phyloP scores from a whole-genome alignment of 2,797 vertebrate species.

The Paratrypauchen microcephalus region DNA sequence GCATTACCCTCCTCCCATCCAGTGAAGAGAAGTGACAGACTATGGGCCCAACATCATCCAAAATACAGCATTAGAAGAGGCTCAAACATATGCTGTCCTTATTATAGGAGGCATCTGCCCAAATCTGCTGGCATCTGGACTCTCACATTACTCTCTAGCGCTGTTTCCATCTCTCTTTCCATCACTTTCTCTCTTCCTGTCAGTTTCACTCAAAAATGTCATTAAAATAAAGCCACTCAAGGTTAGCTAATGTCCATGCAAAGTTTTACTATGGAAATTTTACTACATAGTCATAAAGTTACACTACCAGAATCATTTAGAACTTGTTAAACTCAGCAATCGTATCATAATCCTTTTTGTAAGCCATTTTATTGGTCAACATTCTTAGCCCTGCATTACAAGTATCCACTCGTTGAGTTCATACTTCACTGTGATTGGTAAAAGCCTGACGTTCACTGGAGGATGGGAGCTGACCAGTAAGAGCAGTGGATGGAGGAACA shows the following conservation, averaged over 20 bases:
- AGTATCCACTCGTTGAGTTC: too few species aligned
- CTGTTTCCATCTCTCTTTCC: conserved; percentile 48
- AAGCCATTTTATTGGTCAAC: too few species aligned
- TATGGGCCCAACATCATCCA: conserved; percentile 21
- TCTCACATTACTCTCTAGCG: conserved; percentile 43
- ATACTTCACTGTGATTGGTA: too few species aligned
- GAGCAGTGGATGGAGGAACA: too few species aligned
- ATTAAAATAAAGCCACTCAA: conserved; percentile 19
- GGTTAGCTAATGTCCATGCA: conserved; percentile 23
- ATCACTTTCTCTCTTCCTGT: conserved; percentile 20
- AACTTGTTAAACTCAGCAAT: not conserved
- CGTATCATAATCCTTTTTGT: too few species aligned
- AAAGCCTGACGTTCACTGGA: too few species aligned
- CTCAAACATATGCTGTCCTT: conserved; percentile 57
- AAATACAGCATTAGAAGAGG: conserved; percentile 45
- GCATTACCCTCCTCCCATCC: not conserved
- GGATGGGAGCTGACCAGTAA: too few species aligned
- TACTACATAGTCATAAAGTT: not conserved
- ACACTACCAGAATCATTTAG: not conserved
- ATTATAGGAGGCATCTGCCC: conserved; percentile 62
- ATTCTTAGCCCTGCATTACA: too few species aligned
- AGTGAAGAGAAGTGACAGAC: not conserved
- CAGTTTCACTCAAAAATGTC: conserved; percentile 49
- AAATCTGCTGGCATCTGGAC: conserved; percentile 59
- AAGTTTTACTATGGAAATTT: not conserved